Base-by-base conservation (phyloP, 64 coral and sea anemone species). In the Stichodactyla mertensii region DNA sequence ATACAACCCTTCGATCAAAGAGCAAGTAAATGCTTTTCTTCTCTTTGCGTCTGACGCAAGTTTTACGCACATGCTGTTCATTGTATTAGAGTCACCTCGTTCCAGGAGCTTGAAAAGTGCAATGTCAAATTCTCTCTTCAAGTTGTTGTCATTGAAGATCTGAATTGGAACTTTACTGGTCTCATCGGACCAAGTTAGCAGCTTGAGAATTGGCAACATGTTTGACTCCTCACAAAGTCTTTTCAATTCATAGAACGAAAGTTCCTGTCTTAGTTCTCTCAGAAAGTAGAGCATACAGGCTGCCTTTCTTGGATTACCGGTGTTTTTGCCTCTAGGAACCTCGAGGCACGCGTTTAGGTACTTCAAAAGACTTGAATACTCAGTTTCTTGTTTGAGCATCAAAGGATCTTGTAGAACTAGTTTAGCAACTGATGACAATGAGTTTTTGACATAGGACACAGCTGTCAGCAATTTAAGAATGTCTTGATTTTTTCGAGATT, bases 1-100 rank as follows among this genome's bases (percentile, higher is more conserved):
- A 54, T 89, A 97, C 62, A 97, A 91, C 20, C 51, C 85, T 77
- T 93, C 87, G 9, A 91, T 84, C 51, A 93, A 55, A 10, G 61
- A 55, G 28, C 69, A 57, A 74, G 89, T 89, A 88, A 93, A 88
- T 19, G 26, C 60, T 55, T 77, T 62, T 64, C 86, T 91, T 14
- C 52, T 36, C 24, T 60, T 85, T 82, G 61, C 85, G 52, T 59
- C 88, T 10, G 23, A 27, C 6, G 1, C 69, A 74, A 74, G 69
- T 74, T 74, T 74, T 2, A 10, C 12, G 24, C 69, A 74, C 69
- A 10, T 6, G 24, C 20, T 31, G 10, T 74, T 26, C 69, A 74
- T 74, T 8, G 24, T 31, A 27, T 74, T 74, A 36, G 26, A 0
- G 12, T 74, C 69, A 11, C 69, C 69, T 13, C 24, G n/a, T 74